phyloP scores from a whole-genome alignment of 1,140 invertebrate genomes.

The Zaprionus nigranus region DNA sequence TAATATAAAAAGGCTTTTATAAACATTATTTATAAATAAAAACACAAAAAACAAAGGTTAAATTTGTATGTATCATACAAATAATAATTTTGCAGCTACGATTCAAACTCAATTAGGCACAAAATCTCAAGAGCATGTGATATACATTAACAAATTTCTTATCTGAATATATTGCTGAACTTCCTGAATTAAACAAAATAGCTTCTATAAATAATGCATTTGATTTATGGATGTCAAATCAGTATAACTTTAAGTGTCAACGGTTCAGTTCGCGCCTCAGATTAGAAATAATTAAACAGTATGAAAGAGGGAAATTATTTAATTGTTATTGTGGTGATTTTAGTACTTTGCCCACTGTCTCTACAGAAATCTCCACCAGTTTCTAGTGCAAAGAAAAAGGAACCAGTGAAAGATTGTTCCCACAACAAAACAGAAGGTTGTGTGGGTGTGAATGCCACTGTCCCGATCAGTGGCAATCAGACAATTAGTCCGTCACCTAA shows the following conservation, averaged over 20 bases:
- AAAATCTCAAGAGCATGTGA: slow-evolving; percentile 30
- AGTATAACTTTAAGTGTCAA: slow-evolving; percentile 23
- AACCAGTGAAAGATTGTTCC: slow-evolving; percentile 20
- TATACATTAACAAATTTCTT: slow-evolving; percentile 18
- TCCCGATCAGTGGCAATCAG: slow-evolving; percentile 23
- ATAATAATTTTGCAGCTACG: neutral
- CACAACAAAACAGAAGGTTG: slow-evolving; percentile 36
- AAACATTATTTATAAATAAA: neutral
- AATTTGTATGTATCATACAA: neutral
- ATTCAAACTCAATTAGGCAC: slow-evolving; percentile 1
- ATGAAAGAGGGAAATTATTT: slow-evolving; percentile 24
- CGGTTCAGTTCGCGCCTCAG: slow-evolving; percentile 6
- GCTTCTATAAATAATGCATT: slow-evolving; percentile 31
- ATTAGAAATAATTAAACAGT: slow-evolving; percentile 1
- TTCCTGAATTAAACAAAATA: slow-evolving; percentile 31
- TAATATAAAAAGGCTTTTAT: neutral
- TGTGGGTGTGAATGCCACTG: slow-evolving; percentile 21
- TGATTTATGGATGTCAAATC: slow-evolving; percentile 10
- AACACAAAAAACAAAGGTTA: neutral
- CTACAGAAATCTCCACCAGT: neutral
- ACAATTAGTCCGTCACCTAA: slow-evolving; percentile 14
- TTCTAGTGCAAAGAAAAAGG: slow-evolving; percentile 30
- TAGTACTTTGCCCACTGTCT: slow-evolving; percentile 13
- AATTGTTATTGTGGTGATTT: slow-evolving; percentile 16
- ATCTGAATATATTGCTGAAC: slow-evolving; percentile 14